Base-by-base conservation (phyloP, 2,797 vertebrate genomes). In the Cygnus olor region DNA sequence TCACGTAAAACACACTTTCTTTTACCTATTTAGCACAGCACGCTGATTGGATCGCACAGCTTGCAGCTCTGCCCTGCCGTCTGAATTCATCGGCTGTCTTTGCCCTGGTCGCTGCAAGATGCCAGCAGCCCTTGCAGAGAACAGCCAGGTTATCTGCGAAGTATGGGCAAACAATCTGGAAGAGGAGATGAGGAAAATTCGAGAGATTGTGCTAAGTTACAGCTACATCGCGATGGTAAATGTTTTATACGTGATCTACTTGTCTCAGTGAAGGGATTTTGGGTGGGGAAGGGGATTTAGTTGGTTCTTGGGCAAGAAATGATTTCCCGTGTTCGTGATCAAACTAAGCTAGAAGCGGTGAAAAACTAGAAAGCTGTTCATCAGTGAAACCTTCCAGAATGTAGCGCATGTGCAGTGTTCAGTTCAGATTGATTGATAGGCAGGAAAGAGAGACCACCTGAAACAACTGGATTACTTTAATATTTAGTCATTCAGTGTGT, bases 101-200 rank as follows among this genome's bases (percentile, higher is more conserved):
- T 86, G 60, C 68, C 54, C 51, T 38, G 56, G 54, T 74, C 74
- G 72, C 85, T 95, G 96, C 98, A 98, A 97, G 97, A 99, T 99
- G 99, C 99, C 99, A 92, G 99, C 99, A 53, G 99, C 99, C 88
- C 98, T 99, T 94, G 99, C 98, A 96, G 99, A 99, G 97, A 99
- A 99, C 94, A 99, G 99, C 97, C 99, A 99, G 97, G 99, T 99
- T 72, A 99, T 99, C 98, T 99, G 99, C 97, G 99, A 99, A 92
- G 99, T 99, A 81, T 99, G 99, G 99, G 99, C 99, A 60, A 99
- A 99, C 98, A 99, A 99, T 81, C 98, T 99, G 92, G 99, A 99
- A 94, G 99, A 99, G 51, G 99, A 99, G 96, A 99, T 99, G 99
- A 98, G 99, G 96, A 99, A 99, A 95, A 99, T 99, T 91, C 98